Evolutionary conservation across 2,113 vertebrate species (phyloP), one percentile per base, ranked within the genome.

Genomic region (Pachypanchax playfairii): DNA sequence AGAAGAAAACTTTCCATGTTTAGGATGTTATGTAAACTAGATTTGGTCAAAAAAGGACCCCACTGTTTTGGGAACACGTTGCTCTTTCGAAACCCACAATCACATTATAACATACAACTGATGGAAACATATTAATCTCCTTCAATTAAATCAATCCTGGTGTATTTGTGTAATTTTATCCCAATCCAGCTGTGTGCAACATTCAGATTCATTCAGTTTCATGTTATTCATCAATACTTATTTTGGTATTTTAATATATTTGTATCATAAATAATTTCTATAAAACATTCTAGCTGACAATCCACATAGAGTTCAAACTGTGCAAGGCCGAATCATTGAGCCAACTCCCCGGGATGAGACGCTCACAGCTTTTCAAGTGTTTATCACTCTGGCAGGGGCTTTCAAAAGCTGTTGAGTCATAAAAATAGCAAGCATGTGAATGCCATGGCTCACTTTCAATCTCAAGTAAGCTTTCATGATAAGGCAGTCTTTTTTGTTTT

Each of bases 381-480:
- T 87, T 88, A 87, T 89, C 86, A 80, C 56, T 21, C 77, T 82
- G 82, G 78, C 84, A 81, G 24, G 28, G 74, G 59, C 80, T 85
- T 86, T 82, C 57, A 74, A 74, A 86, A 84, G 87, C 85, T 75
- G 79, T 83, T 24, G 69, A 82, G 83, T 83, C 81, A 80, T 75
- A 87, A 83, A 89, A 89, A 88, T 86, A 89, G 88, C 84, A 79
- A 54, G 70, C 75, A 65, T 77, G 39, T 67, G 65, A 87, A 83
- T 77, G 78, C 75, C 73, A 71, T 68, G 10, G 71, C 86, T 77
- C 77, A 42, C 74, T 80, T 79, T 79, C 43, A 83, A 66, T 82
- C 65, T 71, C 26, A 57, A 77, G 52, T 72, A 85, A 87, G 86
- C 75, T 71, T 59, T 75, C 1, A 24, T 55, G 83, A 88, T 88